A percentile compares a stretch with the other conserved stretches of the same genome.
phyloP scores from a whole-genome alignment of 2,797 vertebrate species.

The Linurgus olivaceus region DNA sequence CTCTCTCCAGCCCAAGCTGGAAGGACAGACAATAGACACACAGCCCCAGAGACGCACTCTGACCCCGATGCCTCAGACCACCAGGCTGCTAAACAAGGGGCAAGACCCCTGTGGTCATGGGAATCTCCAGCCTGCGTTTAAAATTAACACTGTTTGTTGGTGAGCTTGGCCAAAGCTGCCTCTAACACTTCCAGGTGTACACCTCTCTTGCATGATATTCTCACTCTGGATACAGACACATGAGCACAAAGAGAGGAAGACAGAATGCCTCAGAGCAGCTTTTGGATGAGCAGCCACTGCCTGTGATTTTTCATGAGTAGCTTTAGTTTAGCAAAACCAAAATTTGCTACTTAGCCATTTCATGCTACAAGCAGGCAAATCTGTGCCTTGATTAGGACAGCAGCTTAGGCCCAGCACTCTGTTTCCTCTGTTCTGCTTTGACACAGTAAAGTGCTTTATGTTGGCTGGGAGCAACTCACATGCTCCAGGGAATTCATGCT shows the following conservation, averaged over 20 bases:
- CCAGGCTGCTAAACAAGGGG: constrained; percentile 64
- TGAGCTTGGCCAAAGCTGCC: not conserved
- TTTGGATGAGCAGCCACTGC: not conserved
- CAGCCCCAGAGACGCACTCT: constrained; percentile 56
- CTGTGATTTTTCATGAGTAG: not conserved
- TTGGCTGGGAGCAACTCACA: not conserved
- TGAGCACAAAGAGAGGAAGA: not conserved
- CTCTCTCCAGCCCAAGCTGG: constrained; percentile 19
- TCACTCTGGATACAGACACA: fast-evolving
- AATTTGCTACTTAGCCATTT: not conserved
- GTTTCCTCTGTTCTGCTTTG: not conserved
- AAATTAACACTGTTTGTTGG: not conserved
- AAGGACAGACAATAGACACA: constrained; percentile 44
- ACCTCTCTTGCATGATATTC: not conserved
- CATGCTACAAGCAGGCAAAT: not conserved
- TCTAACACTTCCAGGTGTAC: not conserved
- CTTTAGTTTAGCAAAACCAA: not conserved
- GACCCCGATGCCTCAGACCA: constrained; percentile 64
- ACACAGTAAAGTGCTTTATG: not conserved
- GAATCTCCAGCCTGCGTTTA: constrained; percentile 40
- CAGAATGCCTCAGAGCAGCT: not conserved
- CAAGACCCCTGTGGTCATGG: constrained; percentile 54
- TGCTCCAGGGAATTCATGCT: not conserved
- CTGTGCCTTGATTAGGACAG: not conserved
- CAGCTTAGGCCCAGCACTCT: not conserved